Evolutionary conservation across 2,888 invertebrate genomes (phyloP).

Genomic region (Hydrotaea cyrtoneurina): DNA sequence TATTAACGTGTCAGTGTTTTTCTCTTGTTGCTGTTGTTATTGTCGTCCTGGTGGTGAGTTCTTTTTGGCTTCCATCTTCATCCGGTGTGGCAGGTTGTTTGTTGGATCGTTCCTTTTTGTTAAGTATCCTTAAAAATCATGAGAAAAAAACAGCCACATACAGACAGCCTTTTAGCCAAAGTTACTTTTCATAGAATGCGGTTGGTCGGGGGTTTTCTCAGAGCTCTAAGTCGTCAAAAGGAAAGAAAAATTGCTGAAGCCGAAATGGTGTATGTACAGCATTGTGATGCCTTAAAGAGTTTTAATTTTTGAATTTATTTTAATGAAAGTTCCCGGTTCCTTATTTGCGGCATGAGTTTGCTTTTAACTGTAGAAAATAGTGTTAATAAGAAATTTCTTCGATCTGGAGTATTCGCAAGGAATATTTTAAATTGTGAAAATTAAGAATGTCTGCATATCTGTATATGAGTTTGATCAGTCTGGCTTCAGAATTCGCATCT

Average conservation of each 20-base stretch:
- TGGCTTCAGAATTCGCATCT: no score
- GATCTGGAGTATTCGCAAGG: neutral
- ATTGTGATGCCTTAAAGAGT: neutral
- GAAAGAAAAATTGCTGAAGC: no score
- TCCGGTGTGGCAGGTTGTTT: neutral
- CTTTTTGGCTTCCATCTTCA: slow-evolving; percentile 28
- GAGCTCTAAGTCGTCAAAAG: neutral
- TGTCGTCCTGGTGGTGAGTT: slow-evolving; percentile 17
- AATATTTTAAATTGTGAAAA: no score
- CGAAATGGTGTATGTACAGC: neutral
- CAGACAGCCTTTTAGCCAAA: slow-evolving; percentile 31
- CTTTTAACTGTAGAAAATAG: neutral
- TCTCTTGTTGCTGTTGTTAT: slow-evolving; percentile 26
- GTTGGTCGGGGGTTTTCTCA: slow-evolving; percentile 10
- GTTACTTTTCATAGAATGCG: slow-evolving; percentile 2
- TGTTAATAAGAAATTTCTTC: neutral
- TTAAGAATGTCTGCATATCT: no score
- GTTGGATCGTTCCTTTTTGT: slow-evolving; percentile 12
- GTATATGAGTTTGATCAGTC: no score
- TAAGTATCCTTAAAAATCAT: slow-evolving; percentile 30
- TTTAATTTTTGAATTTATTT: slow-evolving; percentile 24
- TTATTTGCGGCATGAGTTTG: neutral
- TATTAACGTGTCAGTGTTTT: neutral
- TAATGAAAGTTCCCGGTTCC: neutral
- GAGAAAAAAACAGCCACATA: slow-evolving; percentile 17